A percentile compares a stretch with the other conserved stretches of the same genome.
Evolutionary conservation across 2,888 invertebrate genomes (phyloP).

Genomic region (Altica lythri): DNA sequence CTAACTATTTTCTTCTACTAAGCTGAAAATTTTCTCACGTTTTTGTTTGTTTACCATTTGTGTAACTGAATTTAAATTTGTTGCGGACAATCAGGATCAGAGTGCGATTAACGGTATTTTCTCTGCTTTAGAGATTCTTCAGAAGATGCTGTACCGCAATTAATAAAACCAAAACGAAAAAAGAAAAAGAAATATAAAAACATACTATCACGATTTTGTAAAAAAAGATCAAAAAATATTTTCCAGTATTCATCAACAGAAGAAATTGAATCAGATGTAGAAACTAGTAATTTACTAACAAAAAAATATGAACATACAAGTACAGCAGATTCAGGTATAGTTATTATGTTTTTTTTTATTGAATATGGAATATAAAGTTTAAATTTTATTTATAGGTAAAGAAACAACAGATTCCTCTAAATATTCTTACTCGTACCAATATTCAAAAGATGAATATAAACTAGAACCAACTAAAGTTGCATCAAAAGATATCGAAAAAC

Average conservation of each 20-base stretch:
- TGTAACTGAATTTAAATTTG: no score
- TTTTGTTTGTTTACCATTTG: no score
- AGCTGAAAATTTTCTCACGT: no score
- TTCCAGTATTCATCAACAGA: background rate
- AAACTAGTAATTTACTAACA: background rate
- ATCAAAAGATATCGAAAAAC: constrained; percentile 52
- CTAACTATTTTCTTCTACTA: no score
- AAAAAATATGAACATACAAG: background rate
- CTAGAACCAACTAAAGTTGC: constrained; percentile 14
- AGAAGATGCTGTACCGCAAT: constrained; percentile 41
- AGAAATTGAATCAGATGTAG: background rate
- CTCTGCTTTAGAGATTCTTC: constrained; percentile 50
- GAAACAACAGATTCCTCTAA: constrained; percentile 41
- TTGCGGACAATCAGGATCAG: no score
- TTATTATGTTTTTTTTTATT: background rate
- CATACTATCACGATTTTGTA: constrained; percentile 20
- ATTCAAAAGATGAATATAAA: constrained; percentile 41
- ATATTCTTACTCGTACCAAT: constrained; percentile 53
- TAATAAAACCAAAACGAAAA: constrained; percentile 18
- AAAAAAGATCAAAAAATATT: background rate
- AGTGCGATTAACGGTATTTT: no score
- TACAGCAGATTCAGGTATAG: constrained; percentile 13
- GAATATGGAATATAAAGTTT: no score
- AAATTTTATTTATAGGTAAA: constrained; percentile 17
- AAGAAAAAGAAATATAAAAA: constrained; percentile 14